Evolutionary conservation across 2,888 invertebrate genomes (phyloP), one percentile per base, ranked within the genome.

Genomic region (Plutella xylostella): DNA sequence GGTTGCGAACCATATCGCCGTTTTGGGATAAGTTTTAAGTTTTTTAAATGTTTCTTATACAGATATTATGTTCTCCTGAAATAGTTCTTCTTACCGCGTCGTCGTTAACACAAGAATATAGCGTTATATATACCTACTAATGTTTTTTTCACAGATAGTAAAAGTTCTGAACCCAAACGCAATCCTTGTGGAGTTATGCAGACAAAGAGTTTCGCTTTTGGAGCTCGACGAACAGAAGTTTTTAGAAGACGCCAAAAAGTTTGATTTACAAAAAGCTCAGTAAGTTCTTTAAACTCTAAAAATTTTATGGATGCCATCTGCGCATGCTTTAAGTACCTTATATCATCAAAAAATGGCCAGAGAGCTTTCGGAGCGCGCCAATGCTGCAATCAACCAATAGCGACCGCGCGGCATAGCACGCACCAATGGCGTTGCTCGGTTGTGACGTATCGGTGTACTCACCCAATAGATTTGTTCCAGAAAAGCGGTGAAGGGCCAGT

Each of bases 141-240:
- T 39, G 37, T 12, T 38, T 38, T 38, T 38, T 4, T 38, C 20
- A 12, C 61, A 83, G 83, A 75, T 82, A 63, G 80, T 80, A 9
- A 60, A 64, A 47, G 53, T 50, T 22, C 55, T 83, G 46, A 64
- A 72, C 22, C 83, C 83, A 18, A 82, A 83, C 53, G 83, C 73
- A 44, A 82, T 83, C 50, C 55, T 83, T 47, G 71, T 83, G 31
- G 83, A 83, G 55, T 50, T 83, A 48, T 83, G 83, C 57, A 71
- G 79, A 5, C 82, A 82, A 56, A 64, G 83, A 56, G 75, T 82
- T 11, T 79, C 79, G 11, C 56, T 83, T 2, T 55, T 83, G 41
- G 79, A 80, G 51, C 56, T 83, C 25, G 82, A 83, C 41, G 83
- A 83, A 43, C 73, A 78, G 49, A 79, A 82, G 48, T 83, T 82